Percentiles rank a stretch among this genome's conserved stretches.
These are phyloP conservation scores for Macrosoma leucophasiata DNA, from an alignment of 2,888 invertebrate genomes.

Conservation along the genomic window DNA sequence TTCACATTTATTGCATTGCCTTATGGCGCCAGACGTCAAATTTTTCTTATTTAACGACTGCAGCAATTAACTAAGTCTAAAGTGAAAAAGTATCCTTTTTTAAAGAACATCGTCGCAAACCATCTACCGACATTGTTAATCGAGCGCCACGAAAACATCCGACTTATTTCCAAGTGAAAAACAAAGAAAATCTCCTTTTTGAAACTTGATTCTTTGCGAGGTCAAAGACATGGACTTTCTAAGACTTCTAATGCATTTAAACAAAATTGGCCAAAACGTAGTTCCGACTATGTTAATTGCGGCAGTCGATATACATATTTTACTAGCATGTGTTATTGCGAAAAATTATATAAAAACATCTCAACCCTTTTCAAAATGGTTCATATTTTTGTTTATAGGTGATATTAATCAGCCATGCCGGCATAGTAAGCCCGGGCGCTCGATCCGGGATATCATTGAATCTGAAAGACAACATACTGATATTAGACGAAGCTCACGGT, in stretches of 20 bases:
- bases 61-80: too few relatives aligned
- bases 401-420: constrained; percentile 61
- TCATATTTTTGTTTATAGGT: constrained; percentile 44
- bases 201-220: constrained; percentile 3
- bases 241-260: constrained; percentile 4
- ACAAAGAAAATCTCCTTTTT: constrained; percentile 2
- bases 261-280: constrained; percentile 4
- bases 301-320: too few relatives aligned
- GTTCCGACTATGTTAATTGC: constrained; percentile 4
- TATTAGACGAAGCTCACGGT: constrained; percentile 98
- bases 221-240: constrained; percentile 3
- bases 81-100: too few relatives aligned
- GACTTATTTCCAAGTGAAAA: constrained; percentile 3
- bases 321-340: too few relatives aligned
- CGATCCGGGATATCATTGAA: constrained; percentile 58
- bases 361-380: not conserved
- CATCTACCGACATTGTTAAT: constrained; percentile 4
- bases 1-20: too few relatives aligned
- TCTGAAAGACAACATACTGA: constrained; percentile 84
- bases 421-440: constrained; percentile 61
- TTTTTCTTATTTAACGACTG: too few relatives aligned
- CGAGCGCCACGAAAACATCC: constrained; percentile 4
- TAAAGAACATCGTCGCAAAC: constrained; percentile 1
- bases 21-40: too few relatives aligned
- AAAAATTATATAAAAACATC: too few relatives aligned